These are phyloP conservation scores for Blomia tropicalis DNA, from an alignment of 2,888 invertebrate species.

Conservation along the genomic window DNA sequence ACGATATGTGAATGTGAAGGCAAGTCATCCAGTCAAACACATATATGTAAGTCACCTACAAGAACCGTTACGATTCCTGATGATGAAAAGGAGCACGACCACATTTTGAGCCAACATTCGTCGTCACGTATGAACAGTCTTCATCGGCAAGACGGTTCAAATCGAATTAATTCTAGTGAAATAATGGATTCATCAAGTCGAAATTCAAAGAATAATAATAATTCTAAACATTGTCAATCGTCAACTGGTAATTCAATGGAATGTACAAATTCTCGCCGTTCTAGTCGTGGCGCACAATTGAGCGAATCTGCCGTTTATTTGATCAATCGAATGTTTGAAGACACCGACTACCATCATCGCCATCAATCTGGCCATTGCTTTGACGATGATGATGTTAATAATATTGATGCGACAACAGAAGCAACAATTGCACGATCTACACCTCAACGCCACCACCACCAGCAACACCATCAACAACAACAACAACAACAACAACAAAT, in stretches of 20 bases:
- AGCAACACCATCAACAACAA: background rate
- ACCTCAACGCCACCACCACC: background rate
- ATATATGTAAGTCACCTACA: no score
- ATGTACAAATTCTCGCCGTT: background rate
- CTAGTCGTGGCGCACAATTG: conserved; percentile 24
- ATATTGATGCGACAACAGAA: background rate
- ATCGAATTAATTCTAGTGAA: no score
- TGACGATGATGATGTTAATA: background rate
- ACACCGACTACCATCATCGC: background rate
- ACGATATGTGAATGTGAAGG: no score
- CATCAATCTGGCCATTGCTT: background rate
- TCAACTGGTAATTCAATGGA: no score
- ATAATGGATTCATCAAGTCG: no score
- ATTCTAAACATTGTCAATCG: background rate
- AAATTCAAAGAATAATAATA: background rate
- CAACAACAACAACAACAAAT: background rate
- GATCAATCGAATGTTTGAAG: conserved; percentile 31
- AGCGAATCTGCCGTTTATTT: conserved; percentile 31
- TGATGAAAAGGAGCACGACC: no score
- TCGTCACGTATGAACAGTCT: no score
- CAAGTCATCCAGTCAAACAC: no score
- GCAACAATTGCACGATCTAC: background rate
- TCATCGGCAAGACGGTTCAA: background rate
- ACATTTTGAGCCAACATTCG: no score
- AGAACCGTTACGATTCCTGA: no score